Base-by-base conservation (phyloP, 2,113 vertebrate species). In the Paramisgurnus dabryanus region DNA sequence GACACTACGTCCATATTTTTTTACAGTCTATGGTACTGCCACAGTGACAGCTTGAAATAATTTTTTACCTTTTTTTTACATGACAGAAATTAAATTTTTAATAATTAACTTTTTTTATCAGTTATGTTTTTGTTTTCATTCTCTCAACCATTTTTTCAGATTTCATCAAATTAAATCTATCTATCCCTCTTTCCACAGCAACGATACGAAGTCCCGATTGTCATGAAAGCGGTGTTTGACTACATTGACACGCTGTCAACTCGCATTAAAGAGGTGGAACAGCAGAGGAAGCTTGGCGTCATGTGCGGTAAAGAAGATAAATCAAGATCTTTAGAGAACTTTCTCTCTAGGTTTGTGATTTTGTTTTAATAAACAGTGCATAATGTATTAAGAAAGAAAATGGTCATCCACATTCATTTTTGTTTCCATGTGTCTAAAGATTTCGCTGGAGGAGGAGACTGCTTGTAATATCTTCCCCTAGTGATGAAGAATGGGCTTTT, bases 161-260 rank as follows among this genome's bases (percentile, higher is more conserved):
- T 71, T 71, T 41, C 41, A 57, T 71, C 9, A 6, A 8, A 57
- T 5, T 1, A 13, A 73, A 58, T 60, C 1, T 45, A 22, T 40
- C 55, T 43, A 43, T 73, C 11, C 55, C 22, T 27, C 40, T 73
- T 73, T 73, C 84, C 69, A 89, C 88, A 96, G 95, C 95, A 96
- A 95, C 94, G 94, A 72, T 96, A 96, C 73, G 95, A 96, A 89
- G 95, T 96, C 61, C 95, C 95, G 4, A 96, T 96, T 78, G 89
- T 92, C 73, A 96, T 96, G 95, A 94, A 95, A 89, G 94, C 95
- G 0, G 93, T 96, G 76, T 96, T 96, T 57, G 94, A 95, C 87
- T 89, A 95, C 87, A 92, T 95, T 0, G 95, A 96, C 84, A 95
- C 93, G 4, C 95, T 96, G 89, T 92, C 93, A 64, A 95, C 95